A percentile compares a stretch with the other conserved stretches of the same genome.
These are phyloP conservation scores for Calameuta filiformis DNA, from an alignment of 2,888 invertebrate species.

Conservation along the genomic window DNA sequence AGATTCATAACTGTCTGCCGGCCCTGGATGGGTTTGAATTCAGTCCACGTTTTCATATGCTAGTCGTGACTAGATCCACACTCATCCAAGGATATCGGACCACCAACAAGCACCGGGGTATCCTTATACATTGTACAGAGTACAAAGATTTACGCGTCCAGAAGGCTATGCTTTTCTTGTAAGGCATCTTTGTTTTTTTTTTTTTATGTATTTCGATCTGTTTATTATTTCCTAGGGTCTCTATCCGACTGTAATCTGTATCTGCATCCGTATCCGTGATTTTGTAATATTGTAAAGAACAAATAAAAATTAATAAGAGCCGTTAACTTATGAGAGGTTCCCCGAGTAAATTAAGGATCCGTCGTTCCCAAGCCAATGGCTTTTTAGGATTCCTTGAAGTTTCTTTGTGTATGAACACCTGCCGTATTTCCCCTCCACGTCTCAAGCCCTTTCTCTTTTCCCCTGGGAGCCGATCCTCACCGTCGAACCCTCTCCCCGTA, in stretches of 20 bases:
- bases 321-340: not conserved
- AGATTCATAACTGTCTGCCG: constrained; percentile 32
- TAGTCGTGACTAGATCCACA: constrained; percentile 83
- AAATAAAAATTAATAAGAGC: not conserved
- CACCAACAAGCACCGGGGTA: constrained; percentile 16
- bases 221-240: not conserved
- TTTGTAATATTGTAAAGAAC: not conserved
- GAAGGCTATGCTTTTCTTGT: not conserved
- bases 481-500: constrained; percentile 23
- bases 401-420: constrained; percentile 60
- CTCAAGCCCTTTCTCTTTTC: constrained; percentile 26
- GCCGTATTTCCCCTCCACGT: constrained; percentile 51
- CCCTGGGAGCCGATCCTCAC: constrained; percentile 23
- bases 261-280: not conserved
- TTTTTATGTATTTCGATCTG: not conserved
- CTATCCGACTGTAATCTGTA: not conserved
- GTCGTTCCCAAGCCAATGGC: constrained; percentile 36
- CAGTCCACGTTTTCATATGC: constrained; percentile 74
- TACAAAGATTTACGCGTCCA: not conserved
- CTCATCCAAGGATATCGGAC: constrained; percentile 78
- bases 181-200: not conserved
- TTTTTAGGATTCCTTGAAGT: constrained; percentile 51
- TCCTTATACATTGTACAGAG: not conserved
- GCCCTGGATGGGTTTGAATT: constrained; percentile 78
- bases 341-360: not conserved